Evolutionary conservation across 2,797 vertebrate species (phyloP), one percentile per base, ranked within the genome.

Genomic region (Sternotherus odoratus): DNA sequence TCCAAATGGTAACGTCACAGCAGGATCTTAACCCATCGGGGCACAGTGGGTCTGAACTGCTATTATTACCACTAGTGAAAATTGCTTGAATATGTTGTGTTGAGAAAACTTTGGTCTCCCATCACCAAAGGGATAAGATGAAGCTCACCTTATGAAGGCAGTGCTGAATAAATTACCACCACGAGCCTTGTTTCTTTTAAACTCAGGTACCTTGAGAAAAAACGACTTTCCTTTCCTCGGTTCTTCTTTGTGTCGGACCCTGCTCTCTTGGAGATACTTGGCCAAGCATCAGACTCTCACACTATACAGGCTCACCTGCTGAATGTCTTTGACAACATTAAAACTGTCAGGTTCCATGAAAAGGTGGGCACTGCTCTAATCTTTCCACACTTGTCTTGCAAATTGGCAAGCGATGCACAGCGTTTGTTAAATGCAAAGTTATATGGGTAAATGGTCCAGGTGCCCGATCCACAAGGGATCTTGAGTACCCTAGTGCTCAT

Each of bases 191-290:
- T 77, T 80, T 60, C 1, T 72, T 77, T 46, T 8, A 66, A 89
- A 83, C 87, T 13, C 92, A 99, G 99, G 23, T 99, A 99, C 93
- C 95, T 99, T 97, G 99, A 99, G 97, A 99, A 99, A 97, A 99
- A 99, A 75, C 98, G 99, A 2, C 98, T 99, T 26, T 97, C 99
- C 4, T 99, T 99, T 94, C 99, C 99, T 77, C 98, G 99, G 30
- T 99, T 99, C 97, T 99, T 99, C 98, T 99, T 99, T 2, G 99
- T 99, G 54, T 99, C 99, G 2, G 99, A 99, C 94, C 99, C 99
- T 2, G 98, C 99, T 9, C 98, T 99, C 54, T 96, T 99, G 95
- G 99, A 99, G 98, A 99, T 99, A 94, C 98, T 99, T 93, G 99
- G 99, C 50, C 99, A 99, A 96, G 99, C 99, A 1, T 99, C 99